phyloP scores from a whole-genome alignment of 2,113 vertebrate genomes.

The Mus musculus region DNA sequence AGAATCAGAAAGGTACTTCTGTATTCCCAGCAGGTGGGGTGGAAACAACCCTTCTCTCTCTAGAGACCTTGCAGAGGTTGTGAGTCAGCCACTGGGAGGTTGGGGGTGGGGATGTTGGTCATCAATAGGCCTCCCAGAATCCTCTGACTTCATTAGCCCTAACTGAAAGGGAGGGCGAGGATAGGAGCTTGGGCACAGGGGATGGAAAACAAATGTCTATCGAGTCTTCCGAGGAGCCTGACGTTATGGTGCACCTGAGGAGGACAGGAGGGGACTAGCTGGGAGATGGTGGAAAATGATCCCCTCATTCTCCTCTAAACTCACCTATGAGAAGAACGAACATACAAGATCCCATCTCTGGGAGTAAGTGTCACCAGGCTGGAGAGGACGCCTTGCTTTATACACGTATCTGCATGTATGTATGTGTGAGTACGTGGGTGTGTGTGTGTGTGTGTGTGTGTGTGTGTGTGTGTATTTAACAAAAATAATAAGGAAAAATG shows the following conservation, averaged over 20 bases:
- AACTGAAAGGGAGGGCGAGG: not conserved
- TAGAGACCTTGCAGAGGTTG: not conserved
- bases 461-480: not conserved
- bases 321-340: conserved; percentile 75
- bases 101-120: fast-evolving
- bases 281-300: conserved; percentile 49
- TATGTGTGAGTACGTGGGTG: not conserved
- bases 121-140: not conserved
- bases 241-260: not conserved
- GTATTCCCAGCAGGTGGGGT: conserved; percentile 14
- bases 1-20: conserved; percentile 12
- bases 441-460: not conserved
- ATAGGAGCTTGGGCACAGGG: not conserved
- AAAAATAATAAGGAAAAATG: not conserved
- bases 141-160: not conserved
- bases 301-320: conserved; percentile 46
- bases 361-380: conserved; percentile 53
- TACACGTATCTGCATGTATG: not conserved
- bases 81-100: not conserved
- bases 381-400: conserved; percentile 5
- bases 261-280: not conserved
- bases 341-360: conserved; percentile 50
- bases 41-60: conserved; percentile 54
- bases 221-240: not conserved
- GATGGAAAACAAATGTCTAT: not conserved